These are phyloP conservation scores for Cepaea nemoralis DNA, from an alignment of 1,140 invertebrate species.

Conservation along the genomic window DNA sequence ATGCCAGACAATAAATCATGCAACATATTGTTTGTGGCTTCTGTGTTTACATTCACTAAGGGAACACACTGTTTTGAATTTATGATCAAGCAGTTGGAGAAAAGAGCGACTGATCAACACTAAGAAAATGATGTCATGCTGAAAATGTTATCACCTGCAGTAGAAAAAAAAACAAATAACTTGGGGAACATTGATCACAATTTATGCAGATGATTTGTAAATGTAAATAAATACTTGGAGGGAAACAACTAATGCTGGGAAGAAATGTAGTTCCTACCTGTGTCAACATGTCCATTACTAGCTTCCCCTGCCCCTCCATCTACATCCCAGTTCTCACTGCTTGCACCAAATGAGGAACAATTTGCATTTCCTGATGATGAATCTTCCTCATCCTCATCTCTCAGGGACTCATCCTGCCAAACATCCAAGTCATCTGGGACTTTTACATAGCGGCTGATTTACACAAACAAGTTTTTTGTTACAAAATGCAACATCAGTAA, in stretches of 20 bases:
- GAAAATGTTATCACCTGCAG: too few relatives aligned
- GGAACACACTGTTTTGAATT: too few relatives aligned
- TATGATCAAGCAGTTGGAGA: too few relatives aligned
- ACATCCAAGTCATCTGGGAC: slow-evolving; percentile 56
- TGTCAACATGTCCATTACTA: neutral
- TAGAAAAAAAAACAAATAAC: too few relatives aligned
- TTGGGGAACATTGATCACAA: too few relatives aligned
- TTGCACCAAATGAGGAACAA: slow-evolving; percentile 46
- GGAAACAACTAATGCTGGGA: neutral
- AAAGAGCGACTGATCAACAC: too few relatives aligned
- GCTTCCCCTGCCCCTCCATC: slow-evolving; percentile 36
- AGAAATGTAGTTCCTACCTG: neutral
- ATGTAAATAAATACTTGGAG: too few relatives aligned
- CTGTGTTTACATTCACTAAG: too few relatives aligned
- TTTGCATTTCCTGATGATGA: slow-evolving; percentile 39
- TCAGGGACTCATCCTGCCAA: slow-evolving; percentile 60
- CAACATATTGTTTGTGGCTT: too few relatives aligned
- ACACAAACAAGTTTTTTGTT: neutral
- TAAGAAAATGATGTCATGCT: too few relatives aligned
- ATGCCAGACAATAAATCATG: too few relatives aligned
- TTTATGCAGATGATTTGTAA: too few relatives aligned
- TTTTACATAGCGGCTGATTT: slow-evolving; percentile 65
- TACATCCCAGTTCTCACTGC: slow-evolving; percentile 37
- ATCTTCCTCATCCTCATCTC: slow-evolving; percentile 46
- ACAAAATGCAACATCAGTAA: neutral